These are phyloP conservation scores for silkworm (Bombyx mori) DNA, from an alignment of 1,140 invertebrate genomes.

Conservation along the genomic window DNA sequence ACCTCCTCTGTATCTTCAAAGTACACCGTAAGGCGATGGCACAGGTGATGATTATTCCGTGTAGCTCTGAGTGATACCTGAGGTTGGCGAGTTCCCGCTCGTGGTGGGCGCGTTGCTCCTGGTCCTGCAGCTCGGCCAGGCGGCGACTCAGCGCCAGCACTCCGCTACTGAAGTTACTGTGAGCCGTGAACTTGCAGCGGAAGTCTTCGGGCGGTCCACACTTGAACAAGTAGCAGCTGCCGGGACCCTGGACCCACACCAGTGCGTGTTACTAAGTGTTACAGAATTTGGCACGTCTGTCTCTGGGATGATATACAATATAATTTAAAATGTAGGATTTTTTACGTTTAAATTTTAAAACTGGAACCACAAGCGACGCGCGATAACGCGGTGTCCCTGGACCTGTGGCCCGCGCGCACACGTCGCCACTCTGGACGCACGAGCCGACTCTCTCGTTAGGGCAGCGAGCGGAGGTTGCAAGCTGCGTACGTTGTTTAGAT, in stretches of 20 bases:
- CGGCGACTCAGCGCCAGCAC: constrained; percentile 79
- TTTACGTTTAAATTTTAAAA: too few relatives aligned
- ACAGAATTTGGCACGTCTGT: too few relatives aligned
- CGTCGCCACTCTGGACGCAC: too few relatives aligned
- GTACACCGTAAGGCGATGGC: background rate
- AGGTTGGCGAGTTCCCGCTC: constrained; percentile 85
- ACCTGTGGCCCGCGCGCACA: too few relatives aligned
- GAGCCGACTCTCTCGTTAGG: too few relatives aligned
- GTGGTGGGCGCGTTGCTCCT: constrained; percentile 81
- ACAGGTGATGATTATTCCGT: background rate
- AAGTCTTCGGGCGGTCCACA: constrained; percentile 91
- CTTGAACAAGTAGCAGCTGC: constrained; percentile 93
- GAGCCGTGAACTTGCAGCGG: constrained; percentile 92
- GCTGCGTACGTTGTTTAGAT: too few relatives aligned
- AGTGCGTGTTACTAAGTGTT: background rate
- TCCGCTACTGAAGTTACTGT: constrained; percentile 91
- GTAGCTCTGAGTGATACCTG: constrained; percentile 73
- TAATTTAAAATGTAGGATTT: too few relatives aligned
- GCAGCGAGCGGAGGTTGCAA: too few relatives aligned
- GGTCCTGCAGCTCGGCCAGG: constrained; percentile 77
- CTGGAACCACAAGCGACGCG: too few relatives aligned
- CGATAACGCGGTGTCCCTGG: too few relatives aligned
- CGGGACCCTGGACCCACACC: constrained; percentile 76
- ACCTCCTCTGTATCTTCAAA: constrained; percentile 43
- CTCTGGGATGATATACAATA: too few relatives aligned